Base-by-base conservation (phyloP, 2,888 invertebrate species). In the Archaeoteleia sp. region DNA sequence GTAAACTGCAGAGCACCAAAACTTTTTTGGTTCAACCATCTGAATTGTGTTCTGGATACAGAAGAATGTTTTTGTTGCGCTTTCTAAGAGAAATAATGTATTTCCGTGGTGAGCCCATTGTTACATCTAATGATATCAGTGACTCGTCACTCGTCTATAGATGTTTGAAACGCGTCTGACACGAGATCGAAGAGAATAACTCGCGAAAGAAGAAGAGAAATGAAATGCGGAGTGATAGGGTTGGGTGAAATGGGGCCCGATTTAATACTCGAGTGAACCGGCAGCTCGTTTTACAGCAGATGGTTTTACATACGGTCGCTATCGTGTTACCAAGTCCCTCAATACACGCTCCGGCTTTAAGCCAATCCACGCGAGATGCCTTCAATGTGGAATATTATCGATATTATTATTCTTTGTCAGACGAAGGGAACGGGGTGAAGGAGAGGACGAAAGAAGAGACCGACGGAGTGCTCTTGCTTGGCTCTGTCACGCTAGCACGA, bases 281-380 rank as follows among this genome's bases (percentile, higher is more conserved):
- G 78, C 82, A 82, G 81, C 83, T 85, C 84, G 82, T 83, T 84
- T 85, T 84, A 85, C 85, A 83, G 79, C 84, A 83, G 82, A 84
- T 83, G 83, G 76, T 80, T 82, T 82, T 83, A 80, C 83, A 80
- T 82, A 79, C 77, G 75, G 74, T 72, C 74, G 78, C 81, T 85
- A 85, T 85, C 85, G 81, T 78, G 80, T 84, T 85, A 83, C 83
- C 74, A 57, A 45, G 53, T 63, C 68, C 67, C 43, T 69, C 55
- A 57, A 14, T 67, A 49, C 65, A 39, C 48, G 39, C 30, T 54
- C 25, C 37, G 42, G 48, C 14, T 32, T 61, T 45, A 71, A 73
- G 73, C 70, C 74, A 71, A 72, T 69, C 69, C 70, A 66, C 69
- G 70, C 66, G 72, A 74, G 71, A 76, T 72, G 74, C 63, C 66